phyloP scores from a whole-genome alignment of 2,113 vertebrate genomes.

The Mustela nigripes region DNA sequence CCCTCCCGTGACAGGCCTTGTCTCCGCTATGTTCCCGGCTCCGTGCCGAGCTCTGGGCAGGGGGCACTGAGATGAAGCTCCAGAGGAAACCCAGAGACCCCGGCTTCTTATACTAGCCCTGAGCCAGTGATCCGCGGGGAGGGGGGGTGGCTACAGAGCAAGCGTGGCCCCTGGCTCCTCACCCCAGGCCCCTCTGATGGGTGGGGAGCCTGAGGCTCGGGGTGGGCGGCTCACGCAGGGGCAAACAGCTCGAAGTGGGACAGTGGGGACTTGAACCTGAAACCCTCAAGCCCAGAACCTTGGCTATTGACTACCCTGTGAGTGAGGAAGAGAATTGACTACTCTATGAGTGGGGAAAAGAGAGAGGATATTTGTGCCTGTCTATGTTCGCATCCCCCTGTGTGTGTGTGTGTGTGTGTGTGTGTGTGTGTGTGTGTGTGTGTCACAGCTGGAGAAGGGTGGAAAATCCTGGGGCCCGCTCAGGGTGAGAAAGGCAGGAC shows the following conservation, averaged over 20 bases:
- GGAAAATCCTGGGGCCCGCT: no score
- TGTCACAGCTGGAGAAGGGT: not conserved
- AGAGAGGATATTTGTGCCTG: not conserved
- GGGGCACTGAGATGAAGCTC: not conserved
- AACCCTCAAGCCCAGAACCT: not conserved
- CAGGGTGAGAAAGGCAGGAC: no score
- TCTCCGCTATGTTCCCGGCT: not conserved
- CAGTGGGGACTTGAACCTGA: not conserved
- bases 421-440: not conserved
- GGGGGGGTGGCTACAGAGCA: rapidly evolving
- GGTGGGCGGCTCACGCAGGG: not conserved
- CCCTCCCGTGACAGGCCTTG: not conserved
- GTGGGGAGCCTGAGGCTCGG: not conserved
- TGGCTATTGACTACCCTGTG: not conserved
- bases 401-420: no score
- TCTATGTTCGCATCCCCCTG: not conserved
- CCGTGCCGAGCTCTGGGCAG: not conserved
- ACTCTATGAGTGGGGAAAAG: no score
- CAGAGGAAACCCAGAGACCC: not conserved
- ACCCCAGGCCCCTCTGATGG: not conserved
- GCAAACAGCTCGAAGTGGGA: not conserved
- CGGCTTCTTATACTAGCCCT: not conserved
- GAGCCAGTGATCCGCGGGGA: not conserved
- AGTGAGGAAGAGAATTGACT: not conserved
- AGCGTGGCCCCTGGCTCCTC: rapidly evolving